A percentile compares a stretch with the other conserved stretches of the same genome.
Conservation (phyloP, 2,888 invertebrate genomes). For the Prosopocoilus inquinatus region DNA sequence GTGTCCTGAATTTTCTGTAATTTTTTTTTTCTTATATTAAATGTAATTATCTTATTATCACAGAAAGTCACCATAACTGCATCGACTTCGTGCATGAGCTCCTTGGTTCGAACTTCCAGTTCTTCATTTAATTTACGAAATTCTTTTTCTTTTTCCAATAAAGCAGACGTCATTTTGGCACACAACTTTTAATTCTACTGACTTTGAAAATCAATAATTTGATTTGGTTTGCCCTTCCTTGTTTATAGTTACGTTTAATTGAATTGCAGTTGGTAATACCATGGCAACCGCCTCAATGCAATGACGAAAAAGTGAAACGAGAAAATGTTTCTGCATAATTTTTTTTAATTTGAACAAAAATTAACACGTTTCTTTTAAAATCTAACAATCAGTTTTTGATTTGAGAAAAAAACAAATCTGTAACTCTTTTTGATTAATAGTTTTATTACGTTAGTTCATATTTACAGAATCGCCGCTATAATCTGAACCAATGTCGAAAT, state of each 20-base stretch:
- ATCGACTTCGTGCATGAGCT: slow-evolving; percentile 46
- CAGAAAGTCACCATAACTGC: slow-evolving; percentile 40
- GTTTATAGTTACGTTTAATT: slow-evolving; percentile 7
- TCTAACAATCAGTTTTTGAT: no score
- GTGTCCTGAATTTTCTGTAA: slow-evolving; percentile 41
- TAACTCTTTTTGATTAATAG: no score
- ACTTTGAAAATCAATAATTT: neutral
- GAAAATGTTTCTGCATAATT: no score
- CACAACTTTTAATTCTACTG: neutral
- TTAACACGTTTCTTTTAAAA: no score
- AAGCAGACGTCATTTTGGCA: slow-evolving; percentile 40
- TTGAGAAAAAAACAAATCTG: no score
- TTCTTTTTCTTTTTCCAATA: slow-evolving; percentile 47
- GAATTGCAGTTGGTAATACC: neutral
- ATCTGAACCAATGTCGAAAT: no score
- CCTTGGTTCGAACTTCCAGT: slow-evolving; percentile 44
- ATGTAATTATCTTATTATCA: neutral
- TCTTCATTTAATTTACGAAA: slow-evolving; percentile 48
- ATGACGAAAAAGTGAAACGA: neutral
- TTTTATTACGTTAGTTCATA: no score
- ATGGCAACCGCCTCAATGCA: neutral
- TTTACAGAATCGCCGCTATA: no score
- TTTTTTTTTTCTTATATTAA: neutral
- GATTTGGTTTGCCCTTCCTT: neutral
- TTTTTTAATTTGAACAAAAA: no score